Evolutionary conservation across 2,797 vertebrate species (phyloP), one percentile per base, ranked within the genome.

Genomic region (Rhinogobio ventralis): DNA sequence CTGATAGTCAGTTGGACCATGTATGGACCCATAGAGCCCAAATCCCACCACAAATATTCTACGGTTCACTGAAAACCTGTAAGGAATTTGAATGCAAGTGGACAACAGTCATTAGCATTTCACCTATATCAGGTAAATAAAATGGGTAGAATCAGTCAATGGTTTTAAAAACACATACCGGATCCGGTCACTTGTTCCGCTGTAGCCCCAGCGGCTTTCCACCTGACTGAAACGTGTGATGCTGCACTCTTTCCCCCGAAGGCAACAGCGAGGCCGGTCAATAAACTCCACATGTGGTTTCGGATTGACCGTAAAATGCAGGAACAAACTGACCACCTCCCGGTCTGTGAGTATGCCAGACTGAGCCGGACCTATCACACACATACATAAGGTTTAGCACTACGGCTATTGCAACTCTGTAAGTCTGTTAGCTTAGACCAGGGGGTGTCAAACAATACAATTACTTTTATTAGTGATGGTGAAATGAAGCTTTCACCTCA

Each of bases 121-220:
- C 10, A 28, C 51, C 11, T 57, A 9, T 19, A 45, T 81, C 15
- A 69, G 36, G 13, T 51, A 39, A 11, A 57, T 17, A 53, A 69
- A 81, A 42, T 28, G 23, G 10, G 66, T 51, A 42, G 23, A 51
- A 36, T 80, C 8, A 46, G 36, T 36, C 2, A 2, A 49, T 33
- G 55, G 20, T 25, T 78, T 69, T 33, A 45, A 46, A 72, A 36
- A 25, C 11, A 39, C 30, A 36, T 90, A 99, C 98, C 98, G 97
- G 93, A 99, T 98, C 89, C 98, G 95, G 95, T 99, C 98, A 53
- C 98, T 99, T 64, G 98, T 99, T 83, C 98, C 98, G 23, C 98
- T 99, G 95, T 99, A 99, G 82, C 98, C 98, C 98, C 98, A 99
- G 93, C 98, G 98, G 94, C 98, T 99, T 94, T 99, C 98, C 92